Percentiles rank a stretch among this genome's conserved stretches.
These are phyloP conservation scores for Rafetus swinhoei DNA, from an alignment of 2,113 vertebrate genomes.

Conservation along the genomic window DNA sequence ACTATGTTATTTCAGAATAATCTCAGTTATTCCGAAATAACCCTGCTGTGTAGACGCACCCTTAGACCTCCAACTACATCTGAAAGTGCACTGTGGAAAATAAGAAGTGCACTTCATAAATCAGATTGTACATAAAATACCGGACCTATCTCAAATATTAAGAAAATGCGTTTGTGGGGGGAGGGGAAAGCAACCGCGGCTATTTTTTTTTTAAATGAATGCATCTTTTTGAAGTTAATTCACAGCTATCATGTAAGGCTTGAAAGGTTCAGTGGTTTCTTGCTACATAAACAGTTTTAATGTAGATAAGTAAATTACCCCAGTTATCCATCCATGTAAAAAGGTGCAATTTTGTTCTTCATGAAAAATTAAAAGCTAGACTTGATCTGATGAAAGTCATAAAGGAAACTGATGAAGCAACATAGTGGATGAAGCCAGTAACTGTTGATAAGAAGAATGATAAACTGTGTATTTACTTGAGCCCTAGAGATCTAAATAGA, in stretches of 20 bases:
- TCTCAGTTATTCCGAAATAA: too few relatives aligned
- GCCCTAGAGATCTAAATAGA: conserved; percentile 22
- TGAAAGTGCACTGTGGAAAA: background rate
- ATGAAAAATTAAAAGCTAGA: conserved; percentile 76
- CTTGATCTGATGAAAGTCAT: conserved; percentile 61
- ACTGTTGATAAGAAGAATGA: conserved; percentile 27
- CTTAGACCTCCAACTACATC: background rate
- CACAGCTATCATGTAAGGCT: background rate
- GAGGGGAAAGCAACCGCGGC: background rate
- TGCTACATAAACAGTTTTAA: conserved; percentile 43
- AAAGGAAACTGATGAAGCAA: conserved; percentile 55
- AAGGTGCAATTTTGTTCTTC: conserved; percentile 71
- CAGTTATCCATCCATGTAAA: conserved; percentile 74
- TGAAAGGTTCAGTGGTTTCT: conserved; percentile 13
- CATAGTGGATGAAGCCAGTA: conserved; percentile 16
- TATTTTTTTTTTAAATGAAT: background rate
- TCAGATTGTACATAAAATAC: background rate
- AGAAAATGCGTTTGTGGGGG: background rate
- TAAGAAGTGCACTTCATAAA: background rate
- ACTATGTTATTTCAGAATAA: too few relatives aligned
- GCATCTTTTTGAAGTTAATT: background rate
- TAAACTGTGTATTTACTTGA: background rate
- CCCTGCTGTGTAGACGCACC: too few relatives aligned
- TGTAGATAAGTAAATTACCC: conserved; percentile 66
- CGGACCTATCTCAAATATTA: background rate